Evolutionary conservation across 2,888 invertebrate genomes (phyloP), one percentile per base, ranked within the genome.

Genomic region (Chesias legatella): DNA sequence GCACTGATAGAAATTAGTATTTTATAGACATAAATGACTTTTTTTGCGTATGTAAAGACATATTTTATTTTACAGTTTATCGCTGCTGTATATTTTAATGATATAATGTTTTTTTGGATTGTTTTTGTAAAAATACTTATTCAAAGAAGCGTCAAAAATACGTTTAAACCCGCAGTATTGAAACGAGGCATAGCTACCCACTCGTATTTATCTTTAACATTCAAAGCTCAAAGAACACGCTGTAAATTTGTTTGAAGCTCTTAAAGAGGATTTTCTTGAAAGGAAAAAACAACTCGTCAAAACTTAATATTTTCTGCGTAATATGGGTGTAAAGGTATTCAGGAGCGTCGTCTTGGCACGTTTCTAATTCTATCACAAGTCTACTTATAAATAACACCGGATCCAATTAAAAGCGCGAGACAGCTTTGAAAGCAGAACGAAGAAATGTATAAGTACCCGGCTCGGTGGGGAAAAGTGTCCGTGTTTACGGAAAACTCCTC

Each of bases 401-500:
- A 67, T 78, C 80, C 86, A 85, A 85, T 88, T 88, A 85, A 88
- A 84, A 80, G 75, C 69, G 67, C 63, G 78, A 80, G 79, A 81
- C 82, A 79, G 79, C 78, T 81, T 79, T 79, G 79, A 79, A 78
- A 77, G 71, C 73, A 76, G 71, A 76, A 74, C 71, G 72, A 75
- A 76, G 74, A 67, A 76, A 81, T 79, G 73, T 77, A 74, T 75
- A 76, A 77, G 79, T 75, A 75, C 72, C 67, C 9, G 33, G 47
- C 13, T 67, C 76, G 78, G 76, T 74, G 77, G 77, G 78, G 78
- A 83, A 81, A 74, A 75, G 80, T 79, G 76, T 69, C 70, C 77
- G 75, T 84, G 84, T 86, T 88, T 86, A 82, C 80, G 81, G 79
- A 83, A 86, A 83, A 78, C 83, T 82, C 80, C 82, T 80, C 82